phyloP scores from a whole-genome alignment of 1,140 invertebrate species.

The Coenobita brevimanus region DNA sequence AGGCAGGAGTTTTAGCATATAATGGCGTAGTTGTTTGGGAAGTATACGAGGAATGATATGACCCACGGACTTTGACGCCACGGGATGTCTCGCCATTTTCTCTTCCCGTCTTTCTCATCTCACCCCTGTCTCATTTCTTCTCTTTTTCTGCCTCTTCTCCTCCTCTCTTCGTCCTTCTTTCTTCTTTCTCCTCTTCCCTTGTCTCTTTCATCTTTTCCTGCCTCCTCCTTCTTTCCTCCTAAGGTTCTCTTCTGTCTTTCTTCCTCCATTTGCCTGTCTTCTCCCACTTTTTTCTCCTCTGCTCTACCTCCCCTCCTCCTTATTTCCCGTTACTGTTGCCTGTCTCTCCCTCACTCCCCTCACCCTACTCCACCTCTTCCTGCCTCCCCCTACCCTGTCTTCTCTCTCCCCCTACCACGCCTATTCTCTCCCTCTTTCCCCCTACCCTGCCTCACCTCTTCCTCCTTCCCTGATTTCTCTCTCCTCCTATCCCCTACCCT shows the following conservation, averaged over 20 bases:
- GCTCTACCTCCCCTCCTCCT: background rate
- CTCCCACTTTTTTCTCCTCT: background rate
- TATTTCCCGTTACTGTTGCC: background rate
- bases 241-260: background rate
- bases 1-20: too few species aligned
- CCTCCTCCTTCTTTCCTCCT: background rate
- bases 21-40: too few species aligned
- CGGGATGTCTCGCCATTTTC: background rate
- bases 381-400: background rate
- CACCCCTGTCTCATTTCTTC: too few species aligned
- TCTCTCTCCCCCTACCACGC: background rate
- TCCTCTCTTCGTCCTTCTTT: background rate
- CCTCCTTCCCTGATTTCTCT: background rate
- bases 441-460: background rate
- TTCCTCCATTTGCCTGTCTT: background rate
- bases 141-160: background rate
- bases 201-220: background rate
- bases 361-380: background rate
- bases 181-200: background rate
- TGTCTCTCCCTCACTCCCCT: background rate
- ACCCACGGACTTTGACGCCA: too few species aligned
- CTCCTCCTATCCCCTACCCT: too few species aligned
- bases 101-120: background rate
- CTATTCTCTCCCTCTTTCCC: background rate
- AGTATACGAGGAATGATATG: too few species aligned